Base-by-base conservation (phyloP, 2,113 vertebrate species). In the Axis porcinus region DNA sequence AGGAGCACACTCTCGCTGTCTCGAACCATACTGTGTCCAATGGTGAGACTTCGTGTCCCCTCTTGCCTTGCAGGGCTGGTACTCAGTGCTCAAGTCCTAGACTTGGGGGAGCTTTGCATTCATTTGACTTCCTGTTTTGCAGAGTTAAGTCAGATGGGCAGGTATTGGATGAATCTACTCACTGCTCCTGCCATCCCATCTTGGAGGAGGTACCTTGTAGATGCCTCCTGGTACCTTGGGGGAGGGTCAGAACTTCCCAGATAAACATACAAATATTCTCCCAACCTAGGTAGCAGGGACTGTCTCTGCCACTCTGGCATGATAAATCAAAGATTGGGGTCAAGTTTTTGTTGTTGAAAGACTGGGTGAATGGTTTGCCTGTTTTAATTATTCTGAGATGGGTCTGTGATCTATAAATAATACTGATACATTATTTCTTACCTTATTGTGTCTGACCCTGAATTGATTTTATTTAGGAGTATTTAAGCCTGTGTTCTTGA, bases 381-480 rank as follows among this genome's bases (percentile, higher is more conserved):
- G 8, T 45, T 85, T 33, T 92, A 13, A 89, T 79, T 30, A 64
- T 33, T 92, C 54, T 47, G 62, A 93, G 67, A 67, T 64, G 16
- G 36, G 70, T 84, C 19, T 89, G 23, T 1, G 11, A 45, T 87
- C 25, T 83, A 4, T 45, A 27, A 60, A 40, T 79, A 30, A 89
- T 81, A 43, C 2, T 3, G 17, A 60, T 64, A 52, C 1, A 2
- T 47, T 79, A 50, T 70, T 40, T 47, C 76, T 88, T 70, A 27
- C 60, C 28, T 84, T 54, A 57, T 78, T 82, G 17, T 47, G 7
- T 27, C 1, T 15, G 27, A 7, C 21, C 28, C 4, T 14, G 30
- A 81, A 3, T 50, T 96, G 96, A 74, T 95, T 97, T 94, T 96
- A 89, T 82, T 95, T 33, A 54, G 9, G 33, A 62, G 36, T 86